Base-by-base conservation (phyloP, 1,140 invertebrate genomes). In the Zaprionus davidi region DNA sequence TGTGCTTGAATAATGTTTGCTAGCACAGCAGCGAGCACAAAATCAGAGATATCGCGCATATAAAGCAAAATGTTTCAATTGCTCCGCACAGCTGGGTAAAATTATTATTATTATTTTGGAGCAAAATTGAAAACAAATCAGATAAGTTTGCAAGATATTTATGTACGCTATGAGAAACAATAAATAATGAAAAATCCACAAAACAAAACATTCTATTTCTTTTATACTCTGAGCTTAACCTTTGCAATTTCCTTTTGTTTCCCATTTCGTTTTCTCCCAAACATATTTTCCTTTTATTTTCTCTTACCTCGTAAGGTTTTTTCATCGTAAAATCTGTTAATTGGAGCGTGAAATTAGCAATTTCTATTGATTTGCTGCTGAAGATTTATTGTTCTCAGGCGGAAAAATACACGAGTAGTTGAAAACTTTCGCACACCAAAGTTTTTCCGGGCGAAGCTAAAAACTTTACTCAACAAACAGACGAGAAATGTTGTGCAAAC, bases 281-380 rank as follows among this genome's bases (percentile, higher is more conserved):
- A 76, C 62, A 72, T 79, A 51, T 73, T 83, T 82, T 49, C 51
- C 11, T 44, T 17, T 44, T 17, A 20, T 38, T 7, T 24, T 2
- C 41, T 53, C 69, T 75, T 73, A 56, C 60, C 56, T 68, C 57
- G 55, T 6, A n/a, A n/a, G 56, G 36, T 66, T 82, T 79, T 78
- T 78, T 53, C 57, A 76, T 53, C 34, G 59, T 64, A 87, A 75
- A 88, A 87, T 79, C 84, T 64, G 71, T 79, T 87, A 88, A 87
- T 88, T 87, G 84, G 78, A 87, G 84, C 84, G 74, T 82, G 73
- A 88, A 87, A 83, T 88, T 83, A 88, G 78, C 85, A 81, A 84
- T 76, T 87, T 83, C 41, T 88, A 88, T 87, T 81, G 85, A 87
- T 81, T 76, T 65, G 58, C 75, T 76, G 84, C 57, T 59, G 34